phyloP scores from a whole-genome alignment of 2,797 vertebrate genomes.

The Furcifer pardalis region DNA sequence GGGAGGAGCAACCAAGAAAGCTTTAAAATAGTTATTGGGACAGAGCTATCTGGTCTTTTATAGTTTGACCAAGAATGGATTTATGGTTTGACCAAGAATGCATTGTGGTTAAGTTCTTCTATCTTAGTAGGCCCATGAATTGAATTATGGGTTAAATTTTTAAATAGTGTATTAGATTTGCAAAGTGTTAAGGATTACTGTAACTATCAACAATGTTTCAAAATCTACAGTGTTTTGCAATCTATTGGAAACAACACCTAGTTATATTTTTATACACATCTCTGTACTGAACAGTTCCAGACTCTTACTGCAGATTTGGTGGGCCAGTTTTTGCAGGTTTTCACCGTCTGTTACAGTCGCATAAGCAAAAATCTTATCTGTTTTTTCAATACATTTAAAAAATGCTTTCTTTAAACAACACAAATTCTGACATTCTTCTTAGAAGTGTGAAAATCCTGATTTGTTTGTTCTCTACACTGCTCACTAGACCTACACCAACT shows the following conservation, averaged over 20 bases:
- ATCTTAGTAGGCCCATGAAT: not conserved
- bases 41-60: not conserved
- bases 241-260: not conserved
- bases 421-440: constrained; percentile 41
- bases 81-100: not conserved
- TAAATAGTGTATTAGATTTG: no score
- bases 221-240: not conserved
- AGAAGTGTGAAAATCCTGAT: constrained; percentile 41
- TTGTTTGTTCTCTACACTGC: constrained; percentile 20
- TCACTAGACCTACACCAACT: constrained; percentile 41
- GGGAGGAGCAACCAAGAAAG: no score
- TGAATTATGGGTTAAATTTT: not conserved
- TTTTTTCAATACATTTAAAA: constrained; percentile 51
- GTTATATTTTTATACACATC: constrained; percentile 41
- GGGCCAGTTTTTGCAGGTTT: constrained; percentile 45
- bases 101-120: not conserved
- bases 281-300: constrained; percentile 47
- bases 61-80: no score
- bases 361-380: constrained; percentile 35
- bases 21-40: not conserved
- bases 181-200: no score
- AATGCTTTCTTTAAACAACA: constrained; percentile 49
- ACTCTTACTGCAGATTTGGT: constrained; percentile 47
- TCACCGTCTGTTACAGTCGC: constrained; percentile 41
- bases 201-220: not conserved